Conservation (phyloP, 2,888 invertebrate genomes). For the Lutraria lutraria region DNA sequence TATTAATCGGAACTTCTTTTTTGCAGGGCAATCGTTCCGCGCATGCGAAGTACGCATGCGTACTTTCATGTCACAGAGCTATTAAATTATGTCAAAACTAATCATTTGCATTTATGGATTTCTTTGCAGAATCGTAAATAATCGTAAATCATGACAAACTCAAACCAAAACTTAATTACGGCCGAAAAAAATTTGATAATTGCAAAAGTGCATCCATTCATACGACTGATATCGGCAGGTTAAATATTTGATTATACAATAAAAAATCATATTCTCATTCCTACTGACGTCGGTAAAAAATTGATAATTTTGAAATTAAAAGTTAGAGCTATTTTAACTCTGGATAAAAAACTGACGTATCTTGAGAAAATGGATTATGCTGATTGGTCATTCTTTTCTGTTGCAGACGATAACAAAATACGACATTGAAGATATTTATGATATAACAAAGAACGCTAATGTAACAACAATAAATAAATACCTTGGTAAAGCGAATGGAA, state of each 20-base stretch:
- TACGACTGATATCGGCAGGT: too few relatives aligned
- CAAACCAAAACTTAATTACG: background rate
- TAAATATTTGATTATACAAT: too few relatives aligned
- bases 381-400: background rate
- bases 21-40: constrained; percentile 15
- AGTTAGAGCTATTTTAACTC: too few relatives aligned
- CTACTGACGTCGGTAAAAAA: too few relatives aligned
- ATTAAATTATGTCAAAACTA: constrained; percentile 4
- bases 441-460: background rate
- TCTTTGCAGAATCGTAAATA: constrained; percentile 23
- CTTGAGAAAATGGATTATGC: background rate
- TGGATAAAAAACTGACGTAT: too few relatives aligned
- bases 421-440: constrained; percentile 14
- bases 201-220: background rate
- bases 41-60: background rate
- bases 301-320: too few relatives aligned
- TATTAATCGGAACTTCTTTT: constrained; percentile 23
- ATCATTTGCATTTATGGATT: constrained; percentile 20
- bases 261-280: too few relatives aligned
- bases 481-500: constrained; percentile 43
- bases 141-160: background rate
- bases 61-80: constrained; percentile 15
- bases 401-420: constrained; percentile 52
- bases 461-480: constrained; percentile 21
- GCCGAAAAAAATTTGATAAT: background rate